phyloP scores from a whole-genome alignment of 2,797 vertebrate species.

The Diplodus sargus region DNA sequence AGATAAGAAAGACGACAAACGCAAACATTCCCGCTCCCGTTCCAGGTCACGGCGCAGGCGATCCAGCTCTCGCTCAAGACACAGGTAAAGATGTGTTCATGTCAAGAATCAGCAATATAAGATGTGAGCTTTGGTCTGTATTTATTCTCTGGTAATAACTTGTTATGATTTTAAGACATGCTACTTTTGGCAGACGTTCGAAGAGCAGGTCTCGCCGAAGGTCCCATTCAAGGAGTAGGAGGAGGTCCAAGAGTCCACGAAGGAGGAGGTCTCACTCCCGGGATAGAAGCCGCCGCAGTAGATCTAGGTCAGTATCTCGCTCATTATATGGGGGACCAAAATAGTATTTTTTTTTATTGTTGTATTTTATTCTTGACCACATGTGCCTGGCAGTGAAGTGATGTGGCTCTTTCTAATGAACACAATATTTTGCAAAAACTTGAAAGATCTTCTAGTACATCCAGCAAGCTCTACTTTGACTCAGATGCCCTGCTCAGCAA shows the following conservation, averaged over 20 bases:
- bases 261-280: slow-evolving; percentile 91
- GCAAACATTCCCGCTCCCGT: slow-evolving; percentile 94
- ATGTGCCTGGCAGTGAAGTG: neutral
- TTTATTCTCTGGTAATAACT: neutral
- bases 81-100: slow-evolving; percentile 84
- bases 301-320: slow-evolving; percentile 86
- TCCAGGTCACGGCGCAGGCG: slow-evolving; percentile 93
- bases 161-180: neutral
- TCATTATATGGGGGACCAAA: neutral
- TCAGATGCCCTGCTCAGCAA: no score
- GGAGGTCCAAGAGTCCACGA: slow-evolving; percentile 95
- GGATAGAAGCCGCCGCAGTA: slow-evolving; percentile 91
- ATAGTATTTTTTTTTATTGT: neutral
- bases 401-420: neutral
- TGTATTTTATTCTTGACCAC: neutral
- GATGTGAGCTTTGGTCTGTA: fast-evolving
- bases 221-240: slow-evolving; percentile 93
- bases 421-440: neutral
- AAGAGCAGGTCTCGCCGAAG: slow-evolving; percentile 93
- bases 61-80: slow-evolving; percentile 94
- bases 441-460: neutral
- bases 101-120: neutral
- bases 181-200: slow-evolving; percentile 85
- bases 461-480: no score
- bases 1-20: slow-evolving; percentile 99